phyloP scores from a whole-genome alignment of 2,888 invertebrate genomes.

The Cheilosia vernalis region DNA sequence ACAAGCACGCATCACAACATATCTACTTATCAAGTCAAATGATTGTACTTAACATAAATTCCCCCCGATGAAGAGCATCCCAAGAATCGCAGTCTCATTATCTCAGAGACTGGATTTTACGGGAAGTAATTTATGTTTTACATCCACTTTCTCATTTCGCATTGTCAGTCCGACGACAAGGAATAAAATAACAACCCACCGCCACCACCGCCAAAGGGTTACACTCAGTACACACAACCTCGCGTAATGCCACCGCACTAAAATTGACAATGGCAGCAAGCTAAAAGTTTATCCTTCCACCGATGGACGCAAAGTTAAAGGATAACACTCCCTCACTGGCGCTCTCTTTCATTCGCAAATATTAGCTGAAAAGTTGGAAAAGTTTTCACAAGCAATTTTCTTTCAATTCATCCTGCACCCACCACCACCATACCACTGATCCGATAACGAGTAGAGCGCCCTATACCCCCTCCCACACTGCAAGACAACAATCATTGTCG shows the following conservation, averaged over 20 bases:
- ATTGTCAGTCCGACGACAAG: constrained; percentile 42
- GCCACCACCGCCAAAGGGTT: constrained; percentile 49
- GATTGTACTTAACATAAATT: constrained; percentile 3
- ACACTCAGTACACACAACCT: constrained; percentile 58
- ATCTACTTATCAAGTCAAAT: background rate
- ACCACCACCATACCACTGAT: background rate
- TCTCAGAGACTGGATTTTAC: constrained; percentile 43
- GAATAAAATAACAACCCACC: constrained; percentile 52
- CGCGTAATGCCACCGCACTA: constrained; percentile 58
- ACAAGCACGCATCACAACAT: background rate
- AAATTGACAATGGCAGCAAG: constrained; percentile 71
- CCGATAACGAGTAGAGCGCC: background rate
- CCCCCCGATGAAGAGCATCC: constrained; percentile 4
- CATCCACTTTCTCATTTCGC: constrained; percentile 32
- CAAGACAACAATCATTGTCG: constrained; percentile 74
- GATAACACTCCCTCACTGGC: constrained; percentile 34
- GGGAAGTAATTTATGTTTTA: constrained; percentile 52
- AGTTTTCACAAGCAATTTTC: constrained; percentile 72
- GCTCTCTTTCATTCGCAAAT: constrained; percentile 43
- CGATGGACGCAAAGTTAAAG: constrained; percentile 51
- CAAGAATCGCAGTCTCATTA: constrained; percentile 38
- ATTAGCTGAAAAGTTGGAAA: constrained; percentile 74
- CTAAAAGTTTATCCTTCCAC: constrained; percentile 69
- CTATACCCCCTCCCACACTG: background rate
- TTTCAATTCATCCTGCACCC: constrained; percentile 31